Base-by-base conservation (phyloP, 2,797 vertebrate genomes). In the Phylloscopus collybita region DNA sequence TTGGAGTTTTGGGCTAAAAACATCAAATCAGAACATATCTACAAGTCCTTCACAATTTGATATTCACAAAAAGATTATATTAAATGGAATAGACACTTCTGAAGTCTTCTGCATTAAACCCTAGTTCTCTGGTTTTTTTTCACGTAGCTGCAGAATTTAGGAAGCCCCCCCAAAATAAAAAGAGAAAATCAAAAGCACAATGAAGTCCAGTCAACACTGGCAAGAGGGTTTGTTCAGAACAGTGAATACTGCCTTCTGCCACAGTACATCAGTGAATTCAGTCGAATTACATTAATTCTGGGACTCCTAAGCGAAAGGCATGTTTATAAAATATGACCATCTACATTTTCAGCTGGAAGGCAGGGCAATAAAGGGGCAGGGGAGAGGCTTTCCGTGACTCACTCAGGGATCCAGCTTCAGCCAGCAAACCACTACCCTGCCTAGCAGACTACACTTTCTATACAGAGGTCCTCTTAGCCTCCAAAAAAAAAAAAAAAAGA, bases 241-340 rank as follows among this genome's bases (percentile, higher is more conserved):
- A 84, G 45, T 2, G 1, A 62, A 72, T 56, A 57, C 26, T 34
- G 49, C 34, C 27, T 95, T 90, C 61, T 78, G 50, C 21, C 70
- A 80, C 40, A 88, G 26, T 54, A 73, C 44, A 56, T 64, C 60
- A 79, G 47, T 75, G 87, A 92, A 93, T 62, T 91, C 61, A 80
- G 59, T 3, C 10, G 3, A 88, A 89, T 26, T 84, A 71, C 72
- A 64, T 76, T 79, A 66, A 75, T 92, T 82, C 51, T 67, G 72
- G 49, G 94, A 44, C 59, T 84, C 21, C 21, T 53, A 67, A 86
- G 45, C 88, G 54, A 80, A 79, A 92, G 51, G 20, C 20, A 6
- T 32, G 70, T 49, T 90, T 82, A 72, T 66, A 72, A 83, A 91
- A 49, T 23, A 72, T 3, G 16, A 65, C 64, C 29, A 86, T 54